Evolutionary conservation across 2,113 vertebrate genomes (phyloP), one percentile per base, ranked within the genome.

Genomic region (Lanius collurio): DNA sequence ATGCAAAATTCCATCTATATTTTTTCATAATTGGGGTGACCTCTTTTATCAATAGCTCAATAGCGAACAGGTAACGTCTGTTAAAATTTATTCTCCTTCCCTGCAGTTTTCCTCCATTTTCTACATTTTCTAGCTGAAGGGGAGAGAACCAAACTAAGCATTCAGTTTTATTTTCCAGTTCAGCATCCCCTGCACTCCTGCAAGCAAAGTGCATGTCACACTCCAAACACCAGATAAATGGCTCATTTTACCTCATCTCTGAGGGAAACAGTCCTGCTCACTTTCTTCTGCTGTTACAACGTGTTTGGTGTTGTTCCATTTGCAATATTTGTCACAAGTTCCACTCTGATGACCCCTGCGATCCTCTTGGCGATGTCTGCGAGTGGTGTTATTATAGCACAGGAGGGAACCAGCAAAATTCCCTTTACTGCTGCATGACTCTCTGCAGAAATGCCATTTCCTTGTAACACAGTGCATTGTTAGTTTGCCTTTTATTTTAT

Each of bases 141-240:
- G 56, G 26, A 81, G 41, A 71, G 53, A 78, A 90, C 22, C 19
- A 75, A 90, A 93, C 78, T 56, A 73, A 89, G 17, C 76, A 64
- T 91, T 93, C 41, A 26, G 44, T 64, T 94, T 83, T 90, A 90
- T 96, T 95, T 96, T 90, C 83, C 77, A 62, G 73, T 87, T 94
- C 93, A 89, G 60, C 49, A 78, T 92, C 64, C 56, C 12, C 64
- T 67, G 74, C 1, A 1, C 59, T 91, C 75, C 95, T 86, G 56
- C 60, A 63, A 90, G 79, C 78, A 30, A 85, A 88, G 59, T 7
- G 12, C 4, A 12, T 59, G 76, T 80, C 26, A 6, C 60, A 33
- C 81, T 83, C 60, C 79, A 71, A 31, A 52, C 73, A 15, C 57
- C 56, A 78, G 73, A 95, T 87, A 90, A 97, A 92, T 84, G 88